phyloP scores from a whole-genome alignment of 2,113 vertebrate genomes.

The Anoplopoma fimbria region DNA sequence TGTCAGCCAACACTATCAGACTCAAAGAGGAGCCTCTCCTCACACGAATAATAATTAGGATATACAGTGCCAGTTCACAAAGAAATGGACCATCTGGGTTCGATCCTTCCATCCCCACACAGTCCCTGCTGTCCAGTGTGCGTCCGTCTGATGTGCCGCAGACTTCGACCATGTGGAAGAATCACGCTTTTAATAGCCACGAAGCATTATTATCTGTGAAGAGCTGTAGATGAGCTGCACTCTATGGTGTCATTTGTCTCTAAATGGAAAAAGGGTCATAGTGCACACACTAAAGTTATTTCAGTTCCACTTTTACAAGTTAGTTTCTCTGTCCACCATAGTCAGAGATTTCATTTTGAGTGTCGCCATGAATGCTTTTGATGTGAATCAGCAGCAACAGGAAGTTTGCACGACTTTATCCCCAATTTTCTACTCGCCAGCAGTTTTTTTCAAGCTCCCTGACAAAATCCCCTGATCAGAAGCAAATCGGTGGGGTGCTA shows the following conservation, averaged over 20 bases:
- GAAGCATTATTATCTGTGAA: not conserved
- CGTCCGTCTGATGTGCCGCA: conserved; percentile 62
- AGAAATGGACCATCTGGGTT: conserved; percentile 72
- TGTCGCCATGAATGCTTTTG: not conserved
- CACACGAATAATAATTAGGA: conserved; percentile 76
- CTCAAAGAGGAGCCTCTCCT: conserved; percentile 68
- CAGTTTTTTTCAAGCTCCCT: too few species aligned
- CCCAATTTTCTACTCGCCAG: too few species aligned
- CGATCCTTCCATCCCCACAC: conserved; percentile 53
- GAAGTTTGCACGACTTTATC: not conserved
- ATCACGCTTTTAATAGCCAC: conserved; percentile 55
- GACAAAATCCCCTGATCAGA: too few species aligned
- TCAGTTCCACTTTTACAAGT: not conserved
- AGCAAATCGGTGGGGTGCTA: too few species aligned
- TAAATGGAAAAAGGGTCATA: not conserved
- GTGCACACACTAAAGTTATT: not conserved
- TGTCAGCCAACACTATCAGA: conserved; percentile 51
- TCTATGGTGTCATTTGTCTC: conserved; percentile 27
- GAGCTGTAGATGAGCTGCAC: conserved; percentile 1
- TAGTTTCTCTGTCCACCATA: not conserved
- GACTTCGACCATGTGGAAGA: conserved; percentile 33
- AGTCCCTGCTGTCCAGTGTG: conserved; percentile 53
- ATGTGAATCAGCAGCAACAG: not conserved
- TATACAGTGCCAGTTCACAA: conserved; percentile 62
- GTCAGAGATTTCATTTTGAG: not conserved